Conservation (phyloP, 2,113 vertebrate genomes). For the Arvicanthis niloticus region DNA sequence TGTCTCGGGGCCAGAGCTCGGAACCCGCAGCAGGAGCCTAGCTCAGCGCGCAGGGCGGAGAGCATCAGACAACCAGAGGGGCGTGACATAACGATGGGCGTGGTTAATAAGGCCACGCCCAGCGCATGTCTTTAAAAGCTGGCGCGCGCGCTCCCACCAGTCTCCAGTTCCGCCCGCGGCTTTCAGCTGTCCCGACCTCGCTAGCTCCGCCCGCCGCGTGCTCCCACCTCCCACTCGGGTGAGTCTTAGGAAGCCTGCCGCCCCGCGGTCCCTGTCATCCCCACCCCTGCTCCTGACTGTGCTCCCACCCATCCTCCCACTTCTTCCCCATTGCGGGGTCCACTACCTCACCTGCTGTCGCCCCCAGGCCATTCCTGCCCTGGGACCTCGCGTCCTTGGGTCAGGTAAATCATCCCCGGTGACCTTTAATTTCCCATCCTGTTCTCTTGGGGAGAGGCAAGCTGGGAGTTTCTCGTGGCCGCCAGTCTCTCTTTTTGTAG, state of each 20-base stretch:
- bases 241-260: neutral
- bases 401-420: neutral
- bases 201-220: neutral
- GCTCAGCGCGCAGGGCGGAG: fast-evolving
- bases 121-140: slow-evolving; percentile 1
- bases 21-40: fast-evolving
- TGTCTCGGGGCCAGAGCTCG: neutral
- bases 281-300: too few species aligned
- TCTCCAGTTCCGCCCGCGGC: fast-evolving
- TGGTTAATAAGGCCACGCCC: neutral
- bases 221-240: slow-evolving; percentile 31
- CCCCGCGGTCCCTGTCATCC: neutral
- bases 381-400: neutral
- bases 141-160: fast-evolving
- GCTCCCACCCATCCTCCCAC: too few species aligned
- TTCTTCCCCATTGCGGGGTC: fast-evolving
- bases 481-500: neutral
- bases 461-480: neutral
- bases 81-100: neutral
- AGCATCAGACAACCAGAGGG: fast-evolving
- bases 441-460: neutral
- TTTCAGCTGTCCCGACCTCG: fast-evolving
- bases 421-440: neutral
- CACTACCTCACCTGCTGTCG: neutral
- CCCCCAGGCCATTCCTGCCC: too few species aligned